These are phyloP conservation scores for Characodon lateralis DNA, from an alignment of 2,797 vertebrate genomes.

Conservation along the genomic window DNA sequence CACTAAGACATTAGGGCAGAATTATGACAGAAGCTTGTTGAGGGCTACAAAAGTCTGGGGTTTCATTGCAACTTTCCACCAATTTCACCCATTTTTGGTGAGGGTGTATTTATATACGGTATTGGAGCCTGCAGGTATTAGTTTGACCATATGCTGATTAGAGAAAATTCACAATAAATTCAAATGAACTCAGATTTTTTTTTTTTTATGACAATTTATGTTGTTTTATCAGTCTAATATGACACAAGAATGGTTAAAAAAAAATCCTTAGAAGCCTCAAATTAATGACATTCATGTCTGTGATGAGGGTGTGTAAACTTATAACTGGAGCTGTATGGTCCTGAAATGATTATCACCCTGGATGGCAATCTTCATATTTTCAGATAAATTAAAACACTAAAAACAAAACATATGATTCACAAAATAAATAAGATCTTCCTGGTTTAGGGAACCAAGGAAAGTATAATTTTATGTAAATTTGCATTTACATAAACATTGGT, in stretches of 20 bases:
- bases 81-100: background rate
- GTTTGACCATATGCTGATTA: background rate
- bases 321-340: constrained; percentile 7
- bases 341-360: constrained; percentile 32
- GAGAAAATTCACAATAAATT: background rate
- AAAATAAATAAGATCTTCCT: constrained; percentile 17
- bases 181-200: background rate
- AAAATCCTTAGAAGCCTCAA: background rate
- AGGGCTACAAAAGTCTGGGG: background rate
- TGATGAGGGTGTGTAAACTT: background rate
- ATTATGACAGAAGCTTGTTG: background rate
- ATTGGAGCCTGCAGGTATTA: background rate
- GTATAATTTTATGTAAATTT: constrained; percentile 14
- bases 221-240: background rate
- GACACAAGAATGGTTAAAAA: background rate
- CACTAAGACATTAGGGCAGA: too few relatives aligned
- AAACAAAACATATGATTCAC: constrained; percentile 26
- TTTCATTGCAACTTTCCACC: background rate
- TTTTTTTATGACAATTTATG: too few relatives aligned
- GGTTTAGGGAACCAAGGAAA: constrained; percentile 16
- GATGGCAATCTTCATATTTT: constrained; percentile 26
- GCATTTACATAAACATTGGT: constrained; percentile 27
- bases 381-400: constrained; percentile 20
- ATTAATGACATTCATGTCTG: background rate
- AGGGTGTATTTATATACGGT: background rate